Percentiles rank a stretch among this genome's conserved stretches.
These are phyloP conservation scores for Babylonia areolata DNA, from an alignment of 1,140 invertebrate species.

Conservation along the genomic window DNA sequence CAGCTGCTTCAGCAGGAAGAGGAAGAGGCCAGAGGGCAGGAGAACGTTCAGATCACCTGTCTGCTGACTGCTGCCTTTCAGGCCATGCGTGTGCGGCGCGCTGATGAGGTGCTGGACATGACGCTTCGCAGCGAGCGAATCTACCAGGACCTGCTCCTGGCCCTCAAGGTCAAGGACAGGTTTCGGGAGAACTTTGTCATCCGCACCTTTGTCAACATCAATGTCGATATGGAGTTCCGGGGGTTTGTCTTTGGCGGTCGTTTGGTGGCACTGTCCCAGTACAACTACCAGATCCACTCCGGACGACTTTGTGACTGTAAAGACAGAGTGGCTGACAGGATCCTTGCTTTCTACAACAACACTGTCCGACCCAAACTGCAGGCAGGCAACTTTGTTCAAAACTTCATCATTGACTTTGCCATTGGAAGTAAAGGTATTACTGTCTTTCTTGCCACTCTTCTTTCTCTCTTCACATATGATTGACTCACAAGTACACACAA, in stretches of 20 bases:
- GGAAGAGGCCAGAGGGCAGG: conserved; percentile 40
- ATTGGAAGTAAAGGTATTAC: conserved; percentile 57
- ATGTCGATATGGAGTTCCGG: conserved; percentile 71
- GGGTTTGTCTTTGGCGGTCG: conserved; percentile 63
- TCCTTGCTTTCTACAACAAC: conserved; percentile 54
- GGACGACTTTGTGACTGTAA: conserved; percentile 52
- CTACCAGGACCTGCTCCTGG: conserved; percentile 68
- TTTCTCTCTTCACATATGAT: too few relatives aligned
- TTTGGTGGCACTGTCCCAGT: conserved; percentile 66
- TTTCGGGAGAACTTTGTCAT: conserved; percentile 69
- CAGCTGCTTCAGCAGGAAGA: conserved; percentile 44
- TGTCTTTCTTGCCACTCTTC: too few relatives aligned
- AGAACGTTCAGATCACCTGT: conserved; percentile 64
- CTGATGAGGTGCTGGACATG: conserved; percentile 62
- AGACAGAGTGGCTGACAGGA: conserved; percentile 41
- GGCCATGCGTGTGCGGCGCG: conserved; percentile 56
- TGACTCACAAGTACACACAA: too few relatives aligned
- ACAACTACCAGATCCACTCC: conserved; percentile 68
- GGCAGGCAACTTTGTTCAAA: conserved; percentile 48
- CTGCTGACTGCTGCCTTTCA: conserved; percentile 63
- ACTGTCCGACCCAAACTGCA: conserved; percentile 53
- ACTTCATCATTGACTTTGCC: conserved; percentile 69
- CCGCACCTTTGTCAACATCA: conserved; percentile 64
- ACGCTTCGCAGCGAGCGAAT: conserved; percentile 66
- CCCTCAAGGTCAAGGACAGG: conserved; percentile 53